Conservation (phyloP, 2,113 vertebrate species). For the Cynopterus brachyotis region DNA sequence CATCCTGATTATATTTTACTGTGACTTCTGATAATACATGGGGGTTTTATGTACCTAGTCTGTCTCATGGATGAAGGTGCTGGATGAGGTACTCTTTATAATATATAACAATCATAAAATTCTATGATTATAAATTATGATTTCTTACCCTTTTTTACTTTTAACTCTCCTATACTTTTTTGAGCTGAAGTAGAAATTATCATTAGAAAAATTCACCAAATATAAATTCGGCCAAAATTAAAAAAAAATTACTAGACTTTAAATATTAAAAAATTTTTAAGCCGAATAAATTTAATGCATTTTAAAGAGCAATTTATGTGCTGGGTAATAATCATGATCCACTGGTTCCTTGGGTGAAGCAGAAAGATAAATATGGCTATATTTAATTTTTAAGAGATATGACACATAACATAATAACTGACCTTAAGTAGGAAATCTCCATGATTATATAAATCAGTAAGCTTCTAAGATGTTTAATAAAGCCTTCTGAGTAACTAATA, state of each 20-base stretch:
- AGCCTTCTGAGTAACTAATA: background rate
- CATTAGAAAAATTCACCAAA: background rate
- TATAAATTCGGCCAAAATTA: background rate
- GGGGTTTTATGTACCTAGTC: background rate
- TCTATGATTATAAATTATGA: background rate
- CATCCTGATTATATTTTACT: background rate
- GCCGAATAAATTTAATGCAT: constrained; percentile 22
- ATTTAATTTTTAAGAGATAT: constrained; percentile 50
- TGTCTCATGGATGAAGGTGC: background rate
- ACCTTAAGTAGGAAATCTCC: background rate
- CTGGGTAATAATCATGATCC: background rate
- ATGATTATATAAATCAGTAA: background rate
- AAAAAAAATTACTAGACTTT: background rate
- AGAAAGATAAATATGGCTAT: constrained; percentile 14
- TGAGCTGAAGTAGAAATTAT: background rate
- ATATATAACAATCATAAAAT: background rate
- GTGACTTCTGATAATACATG: background rate
- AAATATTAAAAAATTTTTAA: background rate
- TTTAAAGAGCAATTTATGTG: constrained; percentile 36
- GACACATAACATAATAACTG: background rate
- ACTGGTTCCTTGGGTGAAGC: background rate
- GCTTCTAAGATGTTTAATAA: background rate
- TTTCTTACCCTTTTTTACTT: background rate
- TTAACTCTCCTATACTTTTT: background rate
- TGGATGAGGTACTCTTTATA: background rate